phyloP scores from a whole-genome alignment of 2,113 vertebrate genomes.

The Pedetes capensis region DNA sequence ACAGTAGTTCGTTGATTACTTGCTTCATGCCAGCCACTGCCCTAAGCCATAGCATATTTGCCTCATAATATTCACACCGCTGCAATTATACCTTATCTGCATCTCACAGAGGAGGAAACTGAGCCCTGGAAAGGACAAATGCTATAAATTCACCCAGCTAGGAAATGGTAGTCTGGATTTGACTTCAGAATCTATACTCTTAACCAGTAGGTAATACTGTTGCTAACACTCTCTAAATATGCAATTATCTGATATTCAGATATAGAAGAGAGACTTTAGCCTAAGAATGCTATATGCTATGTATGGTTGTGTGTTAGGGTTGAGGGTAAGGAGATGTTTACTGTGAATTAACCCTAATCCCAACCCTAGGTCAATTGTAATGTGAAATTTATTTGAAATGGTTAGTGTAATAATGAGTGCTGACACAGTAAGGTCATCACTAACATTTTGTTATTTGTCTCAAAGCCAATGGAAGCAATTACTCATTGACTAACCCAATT shows the following conservation, averaged over 20 bases:
- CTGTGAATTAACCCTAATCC: constrained; percentile 10
- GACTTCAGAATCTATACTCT: constrained; percentile 9
- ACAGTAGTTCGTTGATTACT: neutral
- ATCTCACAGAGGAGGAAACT: neutral
- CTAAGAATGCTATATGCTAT: neutral
- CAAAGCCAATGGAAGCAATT: constrained; percentile 9
- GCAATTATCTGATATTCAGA: neutral
- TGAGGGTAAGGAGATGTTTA: neutral
- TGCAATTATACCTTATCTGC: neutral
- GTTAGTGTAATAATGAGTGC: neutral
- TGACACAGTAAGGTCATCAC: constrained; percentile 7
- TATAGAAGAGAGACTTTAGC: neutral
- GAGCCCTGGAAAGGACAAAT: neutral
- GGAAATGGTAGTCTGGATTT: neutral
- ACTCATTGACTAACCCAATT: neutral
- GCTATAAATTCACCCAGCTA: neutral
- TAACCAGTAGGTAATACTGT: neutral
- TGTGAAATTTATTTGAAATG: constrained; percentile 41
- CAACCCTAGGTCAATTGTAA: constrained; percentile 34
- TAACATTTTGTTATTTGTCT: constrained; percentile 48
- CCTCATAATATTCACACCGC: neutral
- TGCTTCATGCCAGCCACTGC: neutral
- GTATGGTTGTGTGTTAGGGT: neutral
- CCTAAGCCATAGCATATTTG: neutral
- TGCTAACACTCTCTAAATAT: neutral